phyloP scores from a whole-genome alignment of 2,888 invertebrate genomes.

The Tryphoninae sp. region DNA sequence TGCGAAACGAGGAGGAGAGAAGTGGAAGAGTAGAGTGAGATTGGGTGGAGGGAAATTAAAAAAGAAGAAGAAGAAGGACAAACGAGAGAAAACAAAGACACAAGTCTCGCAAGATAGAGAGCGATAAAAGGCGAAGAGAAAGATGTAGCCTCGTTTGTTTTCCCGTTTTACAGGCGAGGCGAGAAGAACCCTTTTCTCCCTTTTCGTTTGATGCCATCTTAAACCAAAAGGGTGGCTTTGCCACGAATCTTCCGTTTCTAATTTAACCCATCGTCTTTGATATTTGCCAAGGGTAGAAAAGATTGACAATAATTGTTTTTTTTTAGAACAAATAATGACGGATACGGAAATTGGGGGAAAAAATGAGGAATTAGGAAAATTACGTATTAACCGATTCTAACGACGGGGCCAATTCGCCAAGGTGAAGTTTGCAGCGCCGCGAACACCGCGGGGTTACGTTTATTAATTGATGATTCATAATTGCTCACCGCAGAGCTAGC shows the following conservation, averaged over 20 bases:
- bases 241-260: constrained; percentile 1
- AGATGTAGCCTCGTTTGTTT: background rate
- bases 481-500: constrained; percentile 67
- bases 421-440: background rate
- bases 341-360: background rate
- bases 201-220: constrained; percentile 3
- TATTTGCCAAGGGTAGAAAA: background rate
- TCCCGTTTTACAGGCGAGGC: background rate
- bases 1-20: background rate
- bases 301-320: background rate
- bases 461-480: constrained; percentile 77
- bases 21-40: background rate
- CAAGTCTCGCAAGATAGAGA: background rate
- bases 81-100: constrained; percentile 1
- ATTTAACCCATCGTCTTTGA: background rate
- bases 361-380: constrained; percentile 6
- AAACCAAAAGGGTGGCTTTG: background rate
- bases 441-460: constrained; percentile 65
- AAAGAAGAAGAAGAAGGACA: constrained; percentile 4
- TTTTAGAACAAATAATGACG: background rate
- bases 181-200: background rate
- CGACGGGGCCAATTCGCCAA: background rate
- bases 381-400: constrained; percentile 26
- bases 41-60: constrained; percentile 22
- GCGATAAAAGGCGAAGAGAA: constrained; percentile 10